Conservation (phyloP, 35 echinoderm and acorn worm genomes). For the Holothuria glaberrima region DNA sequence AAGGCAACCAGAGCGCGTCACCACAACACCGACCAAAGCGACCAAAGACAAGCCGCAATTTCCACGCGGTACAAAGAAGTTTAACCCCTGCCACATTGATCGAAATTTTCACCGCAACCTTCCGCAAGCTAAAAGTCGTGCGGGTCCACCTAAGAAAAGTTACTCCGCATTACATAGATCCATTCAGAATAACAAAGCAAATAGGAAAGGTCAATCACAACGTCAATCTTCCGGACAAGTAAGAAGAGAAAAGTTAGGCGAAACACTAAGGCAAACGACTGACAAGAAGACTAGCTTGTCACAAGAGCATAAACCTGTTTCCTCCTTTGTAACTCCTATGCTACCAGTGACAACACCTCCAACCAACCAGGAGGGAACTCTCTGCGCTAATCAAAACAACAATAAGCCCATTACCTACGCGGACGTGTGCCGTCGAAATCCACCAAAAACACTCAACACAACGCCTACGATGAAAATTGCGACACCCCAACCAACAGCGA, state of each 20-base stretch:
- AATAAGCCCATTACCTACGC: neutral
- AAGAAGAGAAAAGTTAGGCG: neutral
- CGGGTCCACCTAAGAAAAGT: no score
- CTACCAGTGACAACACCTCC: neutral
- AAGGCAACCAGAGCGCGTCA: neutral
- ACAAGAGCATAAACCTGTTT: neutral
- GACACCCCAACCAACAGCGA: no score
- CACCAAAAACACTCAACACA: neutral
- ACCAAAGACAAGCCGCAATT: neutral
- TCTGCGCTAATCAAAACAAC: neutral
- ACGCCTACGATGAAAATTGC: no score
- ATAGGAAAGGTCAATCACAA: neutral
- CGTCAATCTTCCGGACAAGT: neutral
- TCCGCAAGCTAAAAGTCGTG: no score
- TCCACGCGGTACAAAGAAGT: conserved; percentile 13
- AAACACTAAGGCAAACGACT: neutral
- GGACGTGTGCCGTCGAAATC: neutral
- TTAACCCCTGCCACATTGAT: neutral
- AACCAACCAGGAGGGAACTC: neutral
- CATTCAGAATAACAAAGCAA: neutral
- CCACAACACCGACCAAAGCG: neutral
- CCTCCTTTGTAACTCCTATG: neutral
- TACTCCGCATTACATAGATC: neutral
- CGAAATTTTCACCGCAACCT: no score
- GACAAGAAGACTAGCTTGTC: neutral